These are phyloP conservation scores for Athene noctua DNA, from an alignment of 2,113 vertebrate genomes.

Conservation along the genomic window DNA sequence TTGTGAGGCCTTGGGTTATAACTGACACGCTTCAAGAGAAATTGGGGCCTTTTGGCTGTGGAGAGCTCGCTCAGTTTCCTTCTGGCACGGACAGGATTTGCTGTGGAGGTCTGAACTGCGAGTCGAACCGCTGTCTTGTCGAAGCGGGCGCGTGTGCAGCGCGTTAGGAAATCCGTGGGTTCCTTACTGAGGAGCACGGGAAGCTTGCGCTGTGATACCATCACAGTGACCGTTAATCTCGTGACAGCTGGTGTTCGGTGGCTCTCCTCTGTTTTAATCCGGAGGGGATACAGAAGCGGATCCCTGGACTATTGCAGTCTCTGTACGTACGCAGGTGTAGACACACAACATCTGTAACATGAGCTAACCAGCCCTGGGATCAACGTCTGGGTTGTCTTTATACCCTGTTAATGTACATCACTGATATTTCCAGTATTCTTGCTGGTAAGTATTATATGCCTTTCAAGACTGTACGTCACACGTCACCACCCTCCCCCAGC, in stretches of 20 bases:
- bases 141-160: accelerated
- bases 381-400: not conserved
- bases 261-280: not conserved
- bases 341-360: accelerated
- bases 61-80: accelerated
- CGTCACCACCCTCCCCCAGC: accelerated
- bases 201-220: accelerated
- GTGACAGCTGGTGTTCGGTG: not conserved
- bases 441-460: not conserved
- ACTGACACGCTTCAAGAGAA: not conserved
- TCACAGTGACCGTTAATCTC: accelerated
- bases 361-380: too few relatives aligned
- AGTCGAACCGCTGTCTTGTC: not conserved
- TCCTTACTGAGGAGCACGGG: not conserved
- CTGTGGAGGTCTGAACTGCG: not conserved
- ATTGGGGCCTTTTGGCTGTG: not conserved
- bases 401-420: not conserved
- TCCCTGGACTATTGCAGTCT: not conserved
- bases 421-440: not conserved
- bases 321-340: accelerated
- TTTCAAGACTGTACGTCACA: not conserved
- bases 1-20: not conserved
- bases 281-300: too few relatives aligned
- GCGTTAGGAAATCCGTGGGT: accelerated
- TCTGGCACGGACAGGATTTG: accelerated